These are phyloP conservation scores for Gobius niger DNA, from an alignment of 2,113 vertebrate genomes.

Conservation along the genomic window DNA sequence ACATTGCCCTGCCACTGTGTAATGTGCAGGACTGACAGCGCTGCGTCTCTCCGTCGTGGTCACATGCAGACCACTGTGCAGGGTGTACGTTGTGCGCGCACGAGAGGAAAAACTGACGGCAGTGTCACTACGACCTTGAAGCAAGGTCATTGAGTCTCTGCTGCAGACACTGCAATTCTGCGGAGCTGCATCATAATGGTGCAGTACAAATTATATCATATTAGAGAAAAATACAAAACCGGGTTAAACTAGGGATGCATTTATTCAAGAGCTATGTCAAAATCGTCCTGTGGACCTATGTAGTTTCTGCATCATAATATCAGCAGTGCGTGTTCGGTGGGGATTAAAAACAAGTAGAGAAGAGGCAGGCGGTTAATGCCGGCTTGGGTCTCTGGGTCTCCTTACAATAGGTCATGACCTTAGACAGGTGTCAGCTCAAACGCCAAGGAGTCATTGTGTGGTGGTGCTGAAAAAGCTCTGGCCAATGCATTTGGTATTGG, in stretches of 20 bases:
- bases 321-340: neutral
- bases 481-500: slow-evolving; percentile 21
- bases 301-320: neutral
- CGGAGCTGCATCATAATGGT: slow-evolving; percentile 65
- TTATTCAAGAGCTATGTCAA: neutral
- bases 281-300: too few species aligned
- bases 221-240: neutral
- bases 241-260: neutral
- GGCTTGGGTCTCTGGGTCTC: slow-evolving; percentile 36
- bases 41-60: slow-evolving; percentile 19
- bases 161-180: slow-evolving; percentile 75
- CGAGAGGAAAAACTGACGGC: slow-evolving; percentile 64
- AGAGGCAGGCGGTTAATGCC: slow-evolving; percentile 11
- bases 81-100: slow-evolving; percentile 45
- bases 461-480: slow-evolving; percentile 24
- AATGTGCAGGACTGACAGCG: slow-evolving; percentile 15
- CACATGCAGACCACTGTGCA: slow-evolving; percentile 17
- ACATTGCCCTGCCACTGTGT: slow-evolving; percentile 8
- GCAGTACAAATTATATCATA: slow-evolving; percentile 38
- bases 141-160: slow-evolving; percentile 73
- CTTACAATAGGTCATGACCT: slow-evolving; percentile 66
- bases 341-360: neutral
- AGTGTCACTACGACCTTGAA: slow-evolving; percentile 80
- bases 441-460: slow-evolving; percentile 38
- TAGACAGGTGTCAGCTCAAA: slow-evolving; percentile 69